These are phyloP conservation scores for Zaprionus capensis DNA, from an alignment of 1,140 invertebrate species.

Conservation along the genomic window DNA sequence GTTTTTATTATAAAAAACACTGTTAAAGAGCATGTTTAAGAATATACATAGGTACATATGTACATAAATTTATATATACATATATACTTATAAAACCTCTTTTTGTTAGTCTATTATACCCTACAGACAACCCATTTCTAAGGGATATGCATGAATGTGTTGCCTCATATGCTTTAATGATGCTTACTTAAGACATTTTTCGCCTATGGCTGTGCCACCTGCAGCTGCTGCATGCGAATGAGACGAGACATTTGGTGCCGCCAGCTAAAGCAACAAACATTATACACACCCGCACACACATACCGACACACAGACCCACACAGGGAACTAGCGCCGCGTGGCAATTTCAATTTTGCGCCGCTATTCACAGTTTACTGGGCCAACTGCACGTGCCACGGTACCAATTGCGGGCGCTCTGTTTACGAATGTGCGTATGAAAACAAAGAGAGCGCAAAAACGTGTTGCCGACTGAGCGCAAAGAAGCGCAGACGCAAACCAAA, in stretches of 20 bases:
- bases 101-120: not conserved
- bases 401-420: slow-evolving; percentile 48
- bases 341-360: slow-evolving; percentile 6
- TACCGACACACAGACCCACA: not conserved
- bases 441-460: slow-evolving; percentile 58
- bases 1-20: no score
- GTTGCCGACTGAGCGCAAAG: not conserved
- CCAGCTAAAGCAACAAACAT: slow-evolving; percentile 47
- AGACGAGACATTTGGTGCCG: slow-evolving; percentile 61
- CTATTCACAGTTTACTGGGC: slow-evolving; percentile 16
- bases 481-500: slow-evolving; percentile 58
- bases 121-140: not conserved
- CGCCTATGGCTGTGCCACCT: slow-evolving; percentile 35
- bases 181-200: slow-evolving; percentile 73
- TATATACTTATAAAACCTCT: no score
- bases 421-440: slow-evolving; percentile 75
- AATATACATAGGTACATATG: no score
- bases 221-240: slow-evolving; percentile 53
- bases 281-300: not conserved
- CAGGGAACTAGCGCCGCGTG: not conserved
- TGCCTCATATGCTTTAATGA: slow-evolving; percentile 42
- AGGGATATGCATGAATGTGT: slow-evolving; percentile 7
- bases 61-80: no score
- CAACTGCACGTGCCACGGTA: slow-evolving; percentile 53
- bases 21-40: no score